A percentile compares a stretch with the other conserved stretches of the same genome.
Conservation (phyloP, 2,888 invertebrate genomes). For the Amphipyra berbera region DNA sequence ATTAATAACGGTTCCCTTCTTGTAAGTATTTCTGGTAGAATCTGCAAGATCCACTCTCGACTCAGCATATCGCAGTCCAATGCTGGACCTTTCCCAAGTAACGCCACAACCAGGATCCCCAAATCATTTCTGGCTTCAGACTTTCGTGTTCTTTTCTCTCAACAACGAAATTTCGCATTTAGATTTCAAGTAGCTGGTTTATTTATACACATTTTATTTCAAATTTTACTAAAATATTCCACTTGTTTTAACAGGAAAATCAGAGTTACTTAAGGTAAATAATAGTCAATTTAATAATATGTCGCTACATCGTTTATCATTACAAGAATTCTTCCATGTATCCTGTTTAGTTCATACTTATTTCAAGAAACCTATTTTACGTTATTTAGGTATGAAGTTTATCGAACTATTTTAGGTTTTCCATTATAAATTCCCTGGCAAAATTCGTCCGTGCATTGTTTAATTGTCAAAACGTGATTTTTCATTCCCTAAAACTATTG, state of each 20-base stretch:
- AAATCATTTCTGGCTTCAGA: no score
- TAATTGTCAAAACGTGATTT: no score
- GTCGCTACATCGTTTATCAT: not conserved
- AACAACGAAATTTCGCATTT: not conserved
- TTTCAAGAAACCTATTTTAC: not conserved
- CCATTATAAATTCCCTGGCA: no score
- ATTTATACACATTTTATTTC: not conserved
- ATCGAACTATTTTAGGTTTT: not conserved
- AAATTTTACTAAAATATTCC: not conserved
- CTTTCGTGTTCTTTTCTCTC: not conserved
- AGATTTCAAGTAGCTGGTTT: not conserved
- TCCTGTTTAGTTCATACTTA: constrained; percentile 16
- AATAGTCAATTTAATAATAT: no score
- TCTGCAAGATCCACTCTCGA: no score
- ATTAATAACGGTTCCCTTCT: not conserved
- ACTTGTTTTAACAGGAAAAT: constrained; percentile 7
- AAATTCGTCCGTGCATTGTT: no score
- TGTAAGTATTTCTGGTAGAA: no score
- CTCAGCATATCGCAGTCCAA: no score
- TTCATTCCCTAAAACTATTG: no score
- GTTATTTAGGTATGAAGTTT: not conserved
- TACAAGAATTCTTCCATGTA: not conserved
- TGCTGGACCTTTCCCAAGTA: no score
- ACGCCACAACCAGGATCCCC: no score
- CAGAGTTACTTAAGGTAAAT: not conserved